phyloP scores from a whole-genome alignment of 1,140 invertebrate genomes.

The Drosophila jambulina region DNA sequence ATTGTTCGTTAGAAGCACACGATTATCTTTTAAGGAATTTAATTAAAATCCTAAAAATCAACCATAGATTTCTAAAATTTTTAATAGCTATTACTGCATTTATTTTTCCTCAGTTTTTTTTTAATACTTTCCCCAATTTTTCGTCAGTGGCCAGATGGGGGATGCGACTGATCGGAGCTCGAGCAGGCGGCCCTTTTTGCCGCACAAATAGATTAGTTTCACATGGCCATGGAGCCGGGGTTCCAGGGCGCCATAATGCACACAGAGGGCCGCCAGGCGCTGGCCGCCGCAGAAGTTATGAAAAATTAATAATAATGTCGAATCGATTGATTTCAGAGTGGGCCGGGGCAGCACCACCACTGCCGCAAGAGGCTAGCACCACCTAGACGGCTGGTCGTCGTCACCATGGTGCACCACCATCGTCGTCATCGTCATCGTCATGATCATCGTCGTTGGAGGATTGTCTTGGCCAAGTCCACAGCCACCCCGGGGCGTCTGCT shows the following conservation, averaged over 20 bases:
- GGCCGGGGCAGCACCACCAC: constrained; percentile 27
- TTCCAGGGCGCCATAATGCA: constrained; percentile 82
- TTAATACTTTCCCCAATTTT: background rate
- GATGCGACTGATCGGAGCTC: constrained; percentile 31
- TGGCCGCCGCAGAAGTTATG: constrained; percentile 84
- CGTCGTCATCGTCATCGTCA: constrained; percentile 13
- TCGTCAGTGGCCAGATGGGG: constrained; percentile 4
- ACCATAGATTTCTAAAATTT: no score
- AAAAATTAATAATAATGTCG: constrained; percentile 85
- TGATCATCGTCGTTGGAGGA: constrained; percentile 46
- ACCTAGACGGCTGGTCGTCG: constrained; percentile 77
- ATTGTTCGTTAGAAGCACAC: background rate
- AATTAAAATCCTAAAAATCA: no score
- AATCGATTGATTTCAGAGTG: constrained; percentile 85
- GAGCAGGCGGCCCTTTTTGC: constrained; percentile 71
- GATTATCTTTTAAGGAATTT: no score
- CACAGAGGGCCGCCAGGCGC: constrained; percentile 71
- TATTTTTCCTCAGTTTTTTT: no score
- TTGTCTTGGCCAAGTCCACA: constrained; percentile 75
- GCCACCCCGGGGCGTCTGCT: constrained; percentile 58
- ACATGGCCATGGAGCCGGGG: constrained; percentile 68
- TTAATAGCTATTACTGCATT: no score
- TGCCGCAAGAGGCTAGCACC: constrained; percentile 54
- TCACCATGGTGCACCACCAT: constrained; percentile 22
- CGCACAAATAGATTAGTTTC: constrained; percentile 84